These are phyloP conservation scores for Aurelia sp. DNA, from an alignment of 30 jellyfish, hydroid and myxozoan species.

Conservation along the genomic window DNA sequence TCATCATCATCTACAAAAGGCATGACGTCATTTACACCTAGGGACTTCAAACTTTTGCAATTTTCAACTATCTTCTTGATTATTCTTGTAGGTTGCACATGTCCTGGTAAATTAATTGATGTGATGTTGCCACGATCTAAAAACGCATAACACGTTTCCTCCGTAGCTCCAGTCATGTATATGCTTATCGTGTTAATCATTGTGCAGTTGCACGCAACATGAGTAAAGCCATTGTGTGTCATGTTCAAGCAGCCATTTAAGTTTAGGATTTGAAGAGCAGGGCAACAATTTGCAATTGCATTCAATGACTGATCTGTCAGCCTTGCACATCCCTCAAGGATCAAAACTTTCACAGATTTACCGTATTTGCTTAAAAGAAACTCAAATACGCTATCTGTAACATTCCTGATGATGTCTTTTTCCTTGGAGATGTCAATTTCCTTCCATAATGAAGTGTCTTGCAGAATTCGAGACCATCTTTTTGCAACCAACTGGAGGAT, in stretches of 20 bases:
- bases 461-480: neutral
- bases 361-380: conserved; percentile 7
- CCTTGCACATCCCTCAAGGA: neutral
- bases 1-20: conserved; percentile 29
- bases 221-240: conserved; percentile 5
- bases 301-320: conserved; percentile 7
- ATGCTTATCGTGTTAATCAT: conserved; percentile 5
- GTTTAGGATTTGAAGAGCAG: neutral
- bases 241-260: conserved; percentile 2
- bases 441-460: conserved; percentile 10
- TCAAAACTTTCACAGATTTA: neutral
- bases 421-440: conserved; percentile 7
- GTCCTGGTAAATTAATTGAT: neutral
- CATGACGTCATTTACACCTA: conserved; percentile 14
- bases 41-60: neutral
- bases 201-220: neutral
- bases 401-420: neutral
- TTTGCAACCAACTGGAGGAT: neutral
- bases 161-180: conserved; percentile 7
- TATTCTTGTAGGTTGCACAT: neutral
- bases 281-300: conserved; percentile 11
- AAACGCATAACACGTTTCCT: conserved; percentile 16
- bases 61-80: neutral
- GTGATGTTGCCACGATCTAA: neutral
- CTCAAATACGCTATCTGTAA: neutral